These are phyloP conservation scores for Micromussa lordhowensis DNA, from an alignment of 92 coral and sea anemone genomes.

Conservation along the genomic window DNA sequence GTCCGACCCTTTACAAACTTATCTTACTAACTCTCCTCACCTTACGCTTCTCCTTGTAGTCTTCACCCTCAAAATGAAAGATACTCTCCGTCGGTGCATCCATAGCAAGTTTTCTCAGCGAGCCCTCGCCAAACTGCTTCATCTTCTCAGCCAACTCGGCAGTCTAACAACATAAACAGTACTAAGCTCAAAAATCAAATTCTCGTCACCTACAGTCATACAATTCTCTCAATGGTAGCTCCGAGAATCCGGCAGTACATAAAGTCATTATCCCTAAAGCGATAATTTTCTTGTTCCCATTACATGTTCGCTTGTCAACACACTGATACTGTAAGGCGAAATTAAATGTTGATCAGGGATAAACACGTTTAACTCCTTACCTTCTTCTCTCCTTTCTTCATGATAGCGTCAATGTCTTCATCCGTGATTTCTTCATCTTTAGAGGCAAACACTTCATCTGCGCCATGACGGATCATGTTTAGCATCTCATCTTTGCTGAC, in stretches of 20 bases:
- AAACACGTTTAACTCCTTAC: conserved; percentile 15
- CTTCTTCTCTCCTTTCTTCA: conserved; percentile 94
- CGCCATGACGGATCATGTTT: conserved; percentile 99
- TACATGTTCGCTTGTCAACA: neutral
- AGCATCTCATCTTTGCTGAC: conserved; percentile 98
- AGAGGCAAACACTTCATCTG: conserved; percentile 97
- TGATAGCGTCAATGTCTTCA: conserved; percentile 90
- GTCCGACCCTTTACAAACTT: no score
- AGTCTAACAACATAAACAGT: conserved; percentile 61
- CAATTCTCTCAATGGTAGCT: neutral
- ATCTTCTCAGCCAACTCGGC: conserved; percentile 97
- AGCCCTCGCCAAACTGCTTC: conserved; percentile 98
- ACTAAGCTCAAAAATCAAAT: neutral
- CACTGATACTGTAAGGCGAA: neutral
- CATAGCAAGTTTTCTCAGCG: conserved; percentile 91
- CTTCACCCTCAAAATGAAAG: conserved; percentile 99
- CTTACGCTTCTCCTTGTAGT: conserved; percentile 99
- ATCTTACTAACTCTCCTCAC: conserved; percentile 36
- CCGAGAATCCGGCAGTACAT: neutral
- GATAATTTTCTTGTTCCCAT: neutral
- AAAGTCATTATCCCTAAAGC: no score
- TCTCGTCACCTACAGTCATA: neutral
- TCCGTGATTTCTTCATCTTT: conserved; percentile 97
- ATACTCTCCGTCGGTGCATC: conserved; percentile 97
- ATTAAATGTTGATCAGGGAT: neutral